Evolutionary conservation across 92 coral and sea anemone species (phyloP).

Genomic region (Umimayanthus chanpuru): DNA sequence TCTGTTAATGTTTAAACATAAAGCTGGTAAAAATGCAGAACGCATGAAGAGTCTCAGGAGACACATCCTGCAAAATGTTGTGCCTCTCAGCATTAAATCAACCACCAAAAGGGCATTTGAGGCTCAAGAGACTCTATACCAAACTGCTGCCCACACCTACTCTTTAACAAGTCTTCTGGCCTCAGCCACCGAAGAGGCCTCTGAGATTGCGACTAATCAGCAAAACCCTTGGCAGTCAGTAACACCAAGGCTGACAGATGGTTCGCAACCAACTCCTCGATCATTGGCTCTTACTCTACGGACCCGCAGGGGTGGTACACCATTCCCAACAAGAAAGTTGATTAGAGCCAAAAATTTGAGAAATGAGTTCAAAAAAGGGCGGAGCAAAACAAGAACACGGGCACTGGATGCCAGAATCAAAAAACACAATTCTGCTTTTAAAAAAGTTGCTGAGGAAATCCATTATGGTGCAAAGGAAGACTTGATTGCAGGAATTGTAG

Average conservation of each 20-base stretch:
- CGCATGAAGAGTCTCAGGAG: not conserved
- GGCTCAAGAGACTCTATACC: constrained; percentile 2
- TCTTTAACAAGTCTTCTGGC: not conserved
- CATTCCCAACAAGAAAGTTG: constrained; percentile 5
- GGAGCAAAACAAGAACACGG: not conserved
- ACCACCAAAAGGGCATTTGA: not conserved
- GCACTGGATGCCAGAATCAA: not conserved
- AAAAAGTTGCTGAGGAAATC: constrained; percentile 10
- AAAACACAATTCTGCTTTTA: not conserved
- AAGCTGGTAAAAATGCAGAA: constrained; percentile 13
- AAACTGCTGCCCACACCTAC: not conserved
- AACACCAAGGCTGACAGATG: not conserved
- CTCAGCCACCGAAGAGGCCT: not conserved
- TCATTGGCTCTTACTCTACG: not conserved
- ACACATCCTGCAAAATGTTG: not conserved
- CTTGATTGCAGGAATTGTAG: constrained; percentile 26
- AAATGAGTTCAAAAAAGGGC: not conserved
- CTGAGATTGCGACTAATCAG: not conserved
- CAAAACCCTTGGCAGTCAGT: constrained; percentile 1
- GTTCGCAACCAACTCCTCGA: not conserved
- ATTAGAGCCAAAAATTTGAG: not conserved
- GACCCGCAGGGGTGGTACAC: not conserved
- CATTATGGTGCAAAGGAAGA: constrained; percentile 37
- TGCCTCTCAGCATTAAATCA: not conserved
- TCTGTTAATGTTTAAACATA: not conserved